Percentiles rank a stretch among this genome's conserved stretches.
Evolutionary conservation across 1,140 invertebrate genomes (phyloP).

Genomic region (Diachasma alloeum): DNA sequence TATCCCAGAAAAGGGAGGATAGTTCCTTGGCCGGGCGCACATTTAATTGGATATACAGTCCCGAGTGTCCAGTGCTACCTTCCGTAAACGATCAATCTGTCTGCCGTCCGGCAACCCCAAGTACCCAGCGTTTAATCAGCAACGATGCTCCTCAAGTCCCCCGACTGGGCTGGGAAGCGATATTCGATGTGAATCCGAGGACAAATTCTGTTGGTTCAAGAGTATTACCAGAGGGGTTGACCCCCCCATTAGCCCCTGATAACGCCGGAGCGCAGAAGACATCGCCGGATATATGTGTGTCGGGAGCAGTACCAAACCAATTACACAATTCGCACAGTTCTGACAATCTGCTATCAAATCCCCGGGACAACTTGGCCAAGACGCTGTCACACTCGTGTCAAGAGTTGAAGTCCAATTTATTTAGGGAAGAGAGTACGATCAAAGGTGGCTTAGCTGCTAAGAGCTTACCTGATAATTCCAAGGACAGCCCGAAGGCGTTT

Average conservation of each 20-base stretch:
- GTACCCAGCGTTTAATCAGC: slow-evolving; percentile 11
- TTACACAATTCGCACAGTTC: background rate
- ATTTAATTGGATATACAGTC: slow-evolving; percentile 28
- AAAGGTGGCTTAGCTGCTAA: slow-evolving; percentile 13
- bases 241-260: slow-evolving; percentile 45
- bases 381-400: slow-evolving; percentile 16
- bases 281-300: slow-evolving; percentile 19
- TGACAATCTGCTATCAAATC: slow-evolving; percentile 13
- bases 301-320: background rate
- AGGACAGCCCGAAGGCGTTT: background rate
- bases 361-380: slow-evolving; percentile 14
- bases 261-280: slow-evolving; percentile 42
- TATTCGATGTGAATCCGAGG: slow-evolving; percentile 14
- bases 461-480: slow-evolving; percentile 19
- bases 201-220: slow-evolving; percentile 13
- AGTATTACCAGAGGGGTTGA: slow-evolving; percentile 15
- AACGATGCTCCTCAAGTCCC: slow-evolving; percentile 1
- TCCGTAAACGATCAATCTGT: slow-evolving; percentile 16
- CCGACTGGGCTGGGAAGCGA: slow-evolving; percentile 18
- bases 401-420: slow-evolving; percentile 19
- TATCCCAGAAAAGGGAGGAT: slow-evolving; percentile 13
- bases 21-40: slow-evolving; percentile 16
- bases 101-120: background rate
- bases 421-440: background rate
- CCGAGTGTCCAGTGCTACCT: slow-evolving; percentile 15